phyloP scores from a whole-genome alignment of 1,140 invertebrate genomes.

The Sarcophaga bullata region DNA sequence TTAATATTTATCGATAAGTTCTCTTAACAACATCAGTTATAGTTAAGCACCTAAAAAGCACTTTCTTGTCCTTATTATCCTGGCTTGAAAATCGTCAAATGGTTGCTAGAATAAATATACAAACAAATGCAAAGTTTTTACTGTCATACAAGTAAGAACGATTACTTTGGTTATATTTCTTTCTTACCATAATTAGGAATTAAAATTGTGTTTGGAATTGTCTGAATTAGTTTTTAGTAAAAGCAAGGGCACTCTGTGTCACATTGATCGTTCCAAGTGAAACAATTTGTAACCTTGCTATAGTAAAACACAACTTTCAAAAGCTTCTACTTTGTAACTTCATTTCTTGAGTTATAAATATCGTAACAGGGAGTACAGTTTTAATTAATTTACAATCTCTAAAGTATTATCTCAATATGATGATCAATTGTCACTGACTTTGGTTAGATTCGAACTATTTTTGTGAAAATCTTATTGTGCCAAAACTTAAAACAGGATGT shows the following conservation, averaged over 20 bases:
- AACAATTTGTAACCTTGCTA: constrained; percentile 48
- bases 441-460: constrained; percentile 40
- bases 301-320: constrained; percentile 19
- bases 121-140: constrained; percentile 31
- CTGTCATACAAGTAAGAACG: background rate
- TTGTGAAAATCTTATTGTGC: constrained; percentile 30
- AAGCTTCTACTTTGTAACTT: constrained; percentile 13
- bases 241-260: constrained; percentile 46
- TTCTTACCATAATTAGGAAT: background rate
- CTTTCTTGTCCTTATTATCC: no score
- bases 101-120: no score
- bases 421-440: constrained; percentile 37
- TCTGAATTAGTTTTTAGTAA: no score
- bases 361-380: background rate
- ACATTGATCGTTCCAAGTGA: constrained; percentile 37
- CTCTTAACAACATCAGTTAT: background rate
- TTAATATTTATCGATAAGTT: no score
- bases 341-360: background rate
- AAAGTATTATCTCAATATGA: constrained; percentile 7
- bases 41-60: constrained; percentile 28
- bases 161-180: constrained; percentile 25
- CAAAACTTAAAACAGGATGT: constrained; percentile 38
- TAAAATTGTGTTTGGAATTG: no score
- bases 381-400: background rate
- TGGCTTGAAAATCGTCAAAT: no score